phyloP scores from a whole-genome alignment of 2,797 vertebrate species.

The Hephaestus fuliginosus region DNA sequence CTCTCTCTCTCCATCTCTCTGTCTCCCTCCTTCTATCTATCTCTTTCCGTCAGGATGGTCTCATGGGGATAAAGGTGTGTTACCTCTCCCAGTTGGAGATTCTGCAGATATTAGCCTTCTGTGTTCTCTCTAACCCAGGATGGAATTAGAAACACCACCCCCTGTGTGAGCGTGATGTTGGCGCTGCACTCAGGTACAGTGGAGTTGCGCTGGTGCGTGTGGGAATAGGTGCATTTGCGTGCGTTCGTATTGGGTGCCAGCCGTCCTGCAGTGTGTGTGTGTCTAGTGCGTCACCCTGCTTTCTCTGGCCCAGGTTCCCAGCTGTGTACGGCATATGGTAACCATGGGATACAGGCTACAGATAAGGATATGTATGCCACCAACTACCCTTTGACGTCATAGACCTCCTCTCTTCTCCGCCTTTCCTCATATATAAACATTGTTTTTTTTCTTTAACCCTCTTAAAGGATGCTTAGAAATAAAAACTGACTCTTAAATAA shows the following conservation, averaged over 20 bases:
- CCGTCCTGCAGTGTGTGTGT: conserved; percentile 69
- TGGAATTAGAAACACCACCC: conserved; percentile 74
- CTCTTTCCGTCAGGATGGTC: conserved; percentile 68
- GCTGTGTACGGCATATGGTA: conserved; percentile 82
- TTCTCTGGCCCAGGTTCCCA: conserved; percentile 70
- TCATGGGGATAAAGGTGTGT: conserved; percentile 73
- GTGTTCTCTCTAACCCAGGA: conserved; percentile 69
- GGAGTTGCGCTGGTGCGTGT: conserved; percentile 27
- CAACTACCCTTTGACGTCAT: conserved; percentile 73
- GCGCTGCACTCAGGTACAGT: conserved; percentile 41
- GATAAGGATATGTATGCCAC: conserved; percentile 69
- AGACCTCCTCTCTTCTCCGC: conserved; percentile 12
- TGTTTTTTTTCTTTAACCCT: background rate
- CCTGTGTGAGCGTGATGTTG: conserved; percentile 46
- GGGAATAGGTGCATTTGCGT: conserved; percentile 35
- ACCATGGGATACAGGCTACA: conserved; percentile 77
- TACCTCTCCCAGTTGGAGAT: conserved; percentile 75
- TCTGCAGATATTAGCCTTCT: conserved; percentile 79
- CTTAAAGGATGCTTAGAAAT: background rate
- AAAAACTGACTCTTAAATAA: conserved; percentile 3
- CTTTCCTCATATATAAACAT: background rate
- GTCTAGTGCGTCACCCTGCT: conserved; percentile 79
- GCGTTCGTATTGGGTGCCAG: conserved; percentile 70
- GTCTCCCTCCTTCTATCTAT: conserved; percentile 57
- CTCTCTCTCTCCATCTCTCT: conserved; percentile 15